Base-by-base conservation (phyloP, 2,888 invertebrate species). In the Drosophila rellima region DNA sequence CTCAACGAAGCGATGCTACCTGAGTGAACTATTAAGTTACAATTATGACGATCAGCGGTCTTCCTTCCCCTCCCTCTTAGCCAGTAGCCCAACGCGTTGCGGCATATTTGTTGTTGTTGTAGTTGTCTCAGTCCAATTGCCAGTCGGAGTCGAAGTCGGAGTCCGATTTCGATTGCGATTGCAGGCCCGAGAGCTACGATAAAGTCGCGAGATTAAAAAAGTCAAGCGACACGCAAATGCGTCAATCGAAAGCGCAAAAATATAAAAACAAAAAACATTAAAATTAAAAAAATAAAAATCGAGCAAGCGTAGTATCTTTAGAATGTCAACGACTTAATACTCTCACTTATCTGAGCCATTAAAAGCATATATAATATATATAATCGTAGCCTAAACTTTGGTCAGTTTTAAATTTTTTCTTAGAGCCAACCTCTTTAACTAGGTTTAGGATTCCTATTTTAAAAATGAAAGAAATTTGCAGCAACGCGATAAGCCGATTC, bases 211-310 rank as follows among this genome's bases (percentile, higher is more conserved):
- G 82, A 83, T 83, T 88, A 83, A 74, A 74, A 83, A 79, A 82
- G 88, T 85, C 82, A 85, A 82, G 86, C 77, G 88, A 88, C 88
- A 80, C 68, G 74, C 74, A 88, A 88, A 74, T 83, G 70, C 82
- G 82, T 83, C 82, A 83, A 83, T 83, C 74, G 78, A 29, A 67
- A 55, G 68, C 60, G 52, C 50, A 70, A 79, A 73, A 73, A 54
- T 39, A 77, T n/a, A 74, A 48, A 15, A 74, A 48, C 20, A 62
- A 35, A 33, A 40, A 50, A 42, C 17, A 56, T 45, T 45, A 18
- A 42, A 61, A 56, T 59, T 26, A n/a, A 52, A 74, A 50, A 44
- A 60, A 44, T 62, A 67, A 59, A 18, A 7, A 51, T 26, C 8
- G 54, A 37, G 23, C 17, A 18, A 70, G 11, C 23, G 37, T 26